Evolutionary conservation across 1,140 invertebrate genomes (phyloP).

Genomic region (Hestina assimilis): DNA sequence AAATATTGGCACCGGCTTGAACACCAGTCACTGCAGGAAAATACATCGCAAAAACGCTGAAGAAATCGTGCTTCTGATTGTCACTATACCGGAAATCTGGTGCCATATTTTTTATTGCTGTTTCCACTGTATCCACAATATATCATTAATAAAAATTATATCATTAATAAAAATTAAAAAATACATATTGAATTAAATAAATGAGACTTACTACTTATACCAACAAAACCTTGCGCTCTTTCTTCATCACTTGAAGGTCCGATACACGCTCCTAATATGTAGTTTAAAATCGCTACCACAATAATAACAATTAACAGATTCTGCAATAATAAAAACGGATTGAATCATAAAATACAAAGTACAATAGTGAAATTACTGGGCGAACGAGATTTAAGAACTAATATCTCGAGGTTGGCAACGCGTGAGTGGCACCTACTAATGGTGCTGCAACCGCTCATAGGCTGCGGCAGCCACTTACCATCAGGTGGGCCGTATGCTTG

Average conservation of each 20-base stretch:
- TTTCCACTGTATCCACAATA: constrained; percentile 74
- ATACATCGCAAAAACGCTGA: constrained; percentile 95
- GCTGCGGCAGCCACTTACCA: no score
- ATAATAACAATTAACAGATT: constrained; percentile 92
- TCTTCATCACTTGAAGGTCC: constrained; percentile 82
- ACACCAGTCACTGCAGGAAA: constrained; percentile 97
- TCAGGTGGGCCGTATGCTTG: no score
- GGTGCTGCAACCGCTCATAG: no score
- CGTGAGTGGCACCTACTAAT: no score
- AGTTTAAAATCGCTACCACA: constrained; percentile 92
- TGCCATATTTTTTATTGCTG: constrained; percentile 84
- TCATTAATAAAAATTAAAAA: not conserved
- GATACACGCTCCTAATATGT: constrained; percentile 89
- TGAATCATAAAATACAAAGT: no score
- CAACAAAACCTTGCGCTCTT: constrained; percentile 87
- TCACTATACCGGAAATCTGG: constrained; percentile 87
- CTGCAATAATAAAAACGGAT: constrained; percentile 70
- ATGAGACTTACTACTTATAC: constrained; percentile 86
- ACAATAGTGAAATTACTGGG: no score
- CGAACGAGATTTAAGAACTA: no score
- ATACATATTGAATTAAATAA: constrained; percentile 21
- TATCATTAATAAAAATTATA: not conserved
- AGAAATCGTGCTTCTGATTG: constrained; percentile 85
- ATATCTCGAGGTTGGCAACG: no score
- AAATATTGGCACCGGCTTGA: constrained; percentile 95